Base-by-base conservation (phyloP, 2,888 invertebrate genomes). In the Drosophila tanythrix region DNA sequence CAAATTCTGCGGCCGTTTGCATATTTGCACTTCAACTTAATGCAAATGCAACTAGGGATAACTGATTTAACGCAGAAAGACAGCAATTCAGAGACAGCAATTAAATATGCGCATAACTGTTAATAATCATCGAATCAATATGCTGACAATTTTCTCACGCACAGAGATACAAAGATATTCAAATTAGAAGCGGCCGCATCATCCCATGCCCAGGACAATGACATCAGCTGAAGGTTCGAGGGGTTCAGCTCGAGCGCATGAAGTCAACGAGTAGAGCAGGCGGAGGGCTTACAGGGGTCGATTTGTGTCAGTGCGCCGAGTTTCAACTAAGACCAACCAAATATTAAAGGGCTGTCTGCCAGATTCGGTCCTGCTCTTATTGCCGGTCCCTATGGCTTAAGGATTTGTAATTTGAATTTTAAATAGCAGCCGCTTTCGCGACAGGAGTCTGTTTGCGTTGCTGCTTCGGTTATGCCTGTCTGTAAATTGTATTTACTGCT, bases 401-500 rank as follows among this genome's bases (percentile, higher is more conserved):
- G 87, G 90, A 88, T 88, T 90, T 90, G 88, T 88, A 88, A 88
- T 88, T 88, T 88, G 89, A 88, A 88, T 90, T 89, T 88, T 90
- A 88, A 88, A 88, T 86, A 88, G 87, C 77, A 53, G 72, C 53
- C 62, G 25, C 46, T 25, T 25, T 46, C 25, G 46, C 46, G 46
- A 57, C 59, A 64, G 65, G 38, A 56, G 36, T 38, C 56, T 38
- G 38, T 56, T 53, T 51, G 78, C 15, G 38, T 55, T 53, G 66
- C 65, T 40, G 63, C 53, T 43, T 64, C 67, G 51, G 33, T 62
- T 25, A 57, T 63, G 76, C 35, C 71, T 83, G 69, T 84, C 74
- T 81, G 70, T 84, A 87, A 88, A 85, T 88, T 82, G 69, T 88
- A 88, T 89, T 86, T 89, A 88, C 89, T 89, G 78, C 90, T 89